Evolutionary conservation across 2,888 invertebrate species (phyloP), one percentile per base, ranked within the genome.

Genomic region (Caenorhabditis afra): DNA sequence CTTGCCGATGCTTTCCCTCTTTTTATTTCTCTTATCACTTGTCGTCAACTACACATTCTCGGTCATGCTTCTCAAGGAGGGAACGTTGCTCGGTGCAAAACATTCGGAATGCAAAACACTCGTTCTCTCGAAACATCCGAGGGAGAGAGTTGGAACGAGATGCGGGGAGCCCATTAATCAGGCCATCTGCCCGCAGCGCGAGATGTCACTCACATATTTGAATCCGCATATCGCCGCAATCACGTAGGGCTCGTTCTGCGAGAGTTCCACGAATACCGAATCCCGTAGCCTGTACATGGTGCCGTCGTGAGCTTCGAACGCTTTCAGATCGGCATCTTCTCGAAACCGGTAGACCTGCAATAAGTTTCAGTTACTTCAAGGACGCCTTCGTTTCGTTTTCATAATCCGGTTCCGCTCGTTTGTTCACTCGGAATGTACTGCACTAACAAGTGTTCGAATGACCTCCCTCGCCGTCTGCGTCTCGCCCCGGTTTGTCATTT

Each of bases 301-400:
- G 45, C 86, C 87, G 53, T 87, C 85, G 52, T 87, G 84, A 14
- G 84, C 81, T 79, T 87, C 83, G 58, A 87, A 87, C 53, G 86
- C 85, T 68, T 85, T 82, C 53, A 86, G 81, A 70, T 87, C 87
- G 58, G 78, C 65, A 67, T 83, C 82, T 44, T 79, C 68, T 71
- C 85, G 79, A 66, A 59, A 78, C 57, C 86, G 86, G 75, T 83
- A 87, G 22, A 84, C 86, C 82, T 85, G 75, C 8, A 84, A 81
- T 41, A n/a, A 35, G 37, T 37, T 35, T 16, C 55, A n/a, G n/a
- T 16, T 35, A 12, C 37, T 55, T 55, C 55, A 55, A 29, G 29
- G 29, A 7, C 29, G 29, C 29, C 29, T 10, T 16, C 18, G n/a
- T n/a, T n/a, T n/a, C n/a, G n/a, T n/a, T 47, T 5, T 47, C 47